Conservation (phyloP, 2,888 invertebrate genomes). For the Pristionchus entomophagus region DNA sequence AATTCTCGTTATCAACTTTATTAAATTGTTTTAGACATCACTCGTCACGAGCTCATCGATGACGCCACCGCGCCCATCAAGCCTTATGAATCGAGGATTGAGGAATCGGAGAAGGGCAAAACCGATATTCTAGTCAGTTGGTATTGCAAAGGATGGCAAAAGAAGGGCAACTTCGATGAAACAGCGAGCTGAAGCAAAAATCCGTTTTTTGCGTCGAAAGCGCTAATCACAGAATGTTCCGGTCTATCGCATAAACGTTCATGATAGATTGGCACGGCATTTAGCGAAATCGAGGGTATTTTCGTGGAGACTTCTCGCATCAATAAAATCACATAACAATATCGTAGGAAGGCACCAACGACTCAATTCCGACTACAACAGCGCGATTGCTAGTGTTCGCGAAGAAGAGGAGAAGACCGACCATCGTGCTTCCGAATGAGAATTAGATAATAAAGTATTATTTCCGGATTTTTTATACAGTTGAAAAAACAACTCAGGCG, state of each 20-base stretch:
- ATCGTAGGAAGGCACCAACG: not conserved
- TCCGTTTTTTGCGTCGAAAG: no score
- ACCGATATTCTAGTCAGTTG: no score
- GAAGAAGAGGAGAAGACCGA: not conserved
- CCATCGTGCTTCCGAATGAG: not conserved
- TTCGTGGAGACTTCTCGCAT: no score
- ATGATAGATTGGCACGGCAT: no score
- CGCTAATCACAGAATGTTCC: no score
- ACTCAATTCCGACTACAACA: not conserved
- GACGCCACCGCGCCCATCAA: not conserved
- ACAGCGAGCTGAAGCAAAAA: no score
- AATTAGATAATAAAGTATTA: not conserved
- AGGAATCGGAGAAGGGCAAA: not conserved
- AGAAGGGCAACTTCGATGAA: no score
- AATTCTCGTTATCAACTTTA: not conserved
- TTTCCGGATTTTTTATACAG: not conserved
- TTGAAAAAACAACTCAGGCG: not conserved
- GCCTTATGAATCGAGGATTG: not conserved
- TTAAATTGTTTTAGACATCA: not conserved
- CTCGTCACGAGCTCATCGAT: constrained; percentile 5
- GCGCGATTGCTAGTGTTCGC: constrained; percentile 3
- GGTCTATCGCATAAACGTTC: no score
- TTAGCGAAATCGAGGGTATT: no score
- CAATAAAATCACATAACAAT: no score
- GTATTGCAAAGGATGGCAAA: no score